Evolutionary conservation across 2,797 vertebrate species (phyloP).

Genomic region (Manis javanica): DNA sequence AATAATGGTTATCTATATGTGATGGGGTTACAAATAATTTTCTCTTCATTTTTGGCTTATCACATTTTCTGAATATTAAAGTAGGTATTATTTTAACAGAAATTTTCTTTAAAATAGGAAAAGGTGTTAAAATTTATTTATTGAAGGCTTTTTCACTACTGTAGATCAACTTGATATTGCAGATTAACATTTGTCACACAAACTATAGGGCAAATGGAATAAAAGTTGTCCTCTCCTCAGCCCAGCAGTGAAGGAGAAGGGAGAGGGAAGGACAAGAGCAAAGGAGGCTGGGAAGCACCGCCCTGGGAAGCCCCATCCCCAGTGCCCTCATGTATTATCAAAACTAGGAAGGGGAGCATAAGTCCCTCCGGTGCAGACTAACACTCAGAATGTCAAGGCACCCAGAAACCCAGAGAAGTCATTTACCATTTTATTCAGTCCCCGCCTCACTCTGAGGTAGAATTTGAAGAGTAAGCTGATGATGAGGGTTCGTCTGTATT

Average conservation of each 20-base stretch:
- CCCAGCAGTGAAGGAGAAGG: not conserved
- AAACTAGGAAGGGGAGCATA: not conserved
- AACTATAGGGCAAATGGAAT: not conserved
- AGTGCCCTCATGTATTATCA: not conserved
- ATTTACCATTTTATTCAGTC: conserved; percentile 86
- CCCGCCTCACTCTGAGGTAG: conserved; percentile 87
- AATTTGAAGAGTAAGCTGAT: conserved; percentile 92
- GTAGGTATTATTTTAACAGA: not conserved
- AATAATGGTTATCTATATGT: not conserved
- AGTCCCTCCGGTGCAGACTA: not conserved
- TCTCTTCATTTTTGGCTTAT: not conserved
- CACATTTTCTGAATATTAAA: conserved; percentile 28
- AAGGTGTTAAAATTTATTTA: not conserved
- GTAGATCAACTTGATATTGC: not conserved
- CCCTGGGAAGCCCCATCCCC: rapidly evolving
- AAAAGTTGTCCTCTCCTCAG: not conserved
- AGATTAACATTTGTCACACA: not conserved
- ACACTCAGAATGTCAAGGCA: not conserved
- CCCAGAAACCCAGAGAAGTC: not conserved
- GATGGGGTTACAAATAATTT: not conserved
- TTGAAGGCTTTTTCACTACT: not conserved
- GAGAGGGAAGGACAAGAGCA: not conserved
- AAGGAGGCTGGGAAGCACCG: no score
- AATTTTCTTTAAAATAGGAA: not conserved
- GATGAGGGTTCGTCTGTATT: conserved; percentile 88